phyloP scores from a whole-genome alignment of 2,113 vertebrate species.

The Choloepus hoffmanni region DNA sequence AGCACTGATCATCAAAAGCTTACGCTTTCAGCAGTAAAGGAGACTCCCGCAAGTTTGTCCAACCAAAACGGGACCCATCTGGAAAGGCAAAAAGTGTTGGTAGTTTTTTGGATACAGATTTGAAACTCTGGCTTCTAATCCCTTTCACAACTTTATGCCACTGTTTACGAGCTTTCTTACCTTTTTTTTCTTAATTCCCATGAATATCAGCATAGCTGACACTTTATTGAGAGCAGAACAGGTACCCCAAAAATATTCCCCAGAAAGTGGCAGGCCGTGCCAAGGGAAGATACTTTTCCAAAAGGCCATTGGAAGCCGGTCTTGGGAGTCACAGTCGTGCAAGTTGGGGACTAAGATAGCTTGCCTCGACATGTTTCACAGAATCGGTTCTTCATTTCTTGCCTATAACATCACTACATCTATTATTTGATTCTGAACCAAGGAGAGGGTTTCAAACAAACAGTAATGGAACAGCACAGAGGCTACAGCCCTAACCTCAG shows the following conservation, averaged over 20 bases:
- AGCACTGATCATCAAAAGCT: neutral
- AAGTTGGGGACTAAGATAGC: neutral
- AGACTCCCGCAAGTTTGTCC: neutral
- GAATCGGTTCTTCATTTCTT: neutral
- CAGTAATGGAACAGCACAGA: neutral
- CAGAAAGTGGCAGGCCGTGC: neutral
- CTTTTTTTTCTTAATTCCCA: neutral
- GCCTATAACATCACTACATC: neutral
- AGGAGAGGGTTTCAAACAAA: neutral
- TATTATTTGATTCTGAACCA: neutral
- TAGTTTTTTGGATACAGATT: neutral
- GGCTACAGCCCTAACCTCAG: too few relatives aligned
- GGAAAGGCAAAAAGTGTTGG: rapidly evolving
- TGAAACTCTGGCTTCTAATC: neutral
- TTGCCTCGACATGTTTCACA: neutral
- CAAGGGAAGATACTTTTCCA: neutral
- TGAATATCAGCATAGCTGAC: neutral
- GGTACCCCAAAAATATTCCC: neutral
- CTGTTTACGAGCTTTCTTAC: neutral
- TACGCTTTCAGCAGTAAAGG: neutral
- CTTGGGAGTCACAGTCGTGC: neutral
- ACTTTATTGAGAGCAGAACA: neutral
- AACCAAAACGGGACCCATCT: rapidly evolving
- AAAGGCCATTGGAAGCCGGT: neutral
- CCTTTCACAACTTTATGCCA: neutral